Percentiles rank a stretch among this genome's conserved stretches.
Evolutionary conservation across 2,888 invertebrate genomes (phyloP).

Genomic region (Cataglyphis livida): DNA sequence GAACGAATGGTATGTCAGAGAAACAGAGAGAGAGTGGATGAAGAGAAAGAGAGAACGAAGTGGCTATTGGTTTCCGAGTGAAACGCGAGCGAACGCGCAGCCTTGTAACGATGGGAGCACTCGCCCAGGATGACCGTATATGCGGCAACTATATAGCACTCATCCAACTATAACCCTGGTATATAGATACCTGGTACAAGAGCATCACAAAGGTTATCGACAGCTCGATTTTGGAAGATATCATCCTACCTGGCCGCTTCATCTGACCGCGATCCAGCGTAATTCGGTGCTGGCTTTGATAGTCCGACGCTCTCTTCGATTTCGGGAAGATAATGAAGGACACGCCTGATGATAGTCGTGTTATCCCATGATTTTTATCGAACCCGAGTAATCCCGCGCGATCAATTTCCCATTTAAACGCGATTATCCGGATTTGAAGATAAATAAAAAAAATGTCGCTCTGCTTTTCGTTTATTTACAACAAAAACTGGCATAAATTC

Average conservation of each 20-base stretch:
- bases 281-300: slow-evolving; percentile 40
- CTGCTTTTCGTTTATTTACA: neutral
- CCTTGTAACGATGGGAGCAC: slow-evolving; percentile 31
- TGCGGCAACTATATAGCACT: slow-evolving; percentile 1
- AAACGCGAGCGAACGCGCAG: slow-evolving; percentile 38
- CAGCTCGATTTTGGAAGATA: slow-evolving; percentile 44
- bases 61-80: slow-evolving; percentile 17
- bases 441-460: neutral
- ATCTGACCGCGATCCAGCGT: slow-evolving; percentile 52
- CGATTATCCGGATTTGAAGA: neutral
- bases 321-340: slow-evolving; percentile 20
- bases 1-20: slow-evolving; percentile 2
- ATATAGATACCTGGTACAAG: neutral
- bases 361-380: slow-evolving; percentile 22
- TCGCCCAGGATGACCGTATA: neutral
- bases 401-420: neutral
- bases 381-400: neutral
- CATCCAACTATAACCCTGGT: slow-evolving; percentile 27
- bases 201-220: slow-evolving; percentile 53
- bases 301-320: slow-evolving; percentile 13
- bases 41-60: slow-evolving; percentile 18
- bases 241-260: slow-evolving; percentile 42
- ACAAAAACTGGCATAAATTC: neutral
- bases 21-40: neutral
- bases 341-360: neutral